A percentile compares a stretch with the other conserved stretches of the same genome.
Conservation (phyloP, 2,888 invertebrate species). For the Dynastes maya region DNA sequence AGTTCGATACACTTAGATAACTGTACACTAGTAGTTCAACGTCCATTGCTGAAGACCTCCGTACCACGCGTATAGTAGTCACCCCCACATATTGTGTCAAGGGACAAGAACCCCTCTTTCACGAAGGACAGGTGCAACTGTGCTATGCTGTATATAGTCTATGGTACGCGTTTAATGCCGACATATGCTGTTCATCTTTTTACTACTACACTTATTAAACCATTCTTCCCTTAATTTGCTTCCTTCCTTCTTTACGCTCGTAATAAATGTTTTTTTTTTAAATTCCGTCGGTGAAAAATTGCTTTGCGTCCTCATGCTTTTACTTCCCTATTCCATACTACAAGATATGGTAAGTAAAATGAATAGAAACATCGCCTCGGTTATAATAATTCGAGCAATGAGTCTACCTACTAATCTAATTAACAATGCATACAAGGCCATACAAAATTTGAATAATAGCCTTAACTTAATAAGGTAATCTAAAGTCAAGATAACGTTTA, state of each 20-base stretch:
- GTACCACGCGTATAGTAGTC: slow-evolving; percentile 40
- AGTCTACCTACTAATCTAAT: too few species aligned
- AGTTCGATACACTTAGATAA: slow-evolving; percentile 54
- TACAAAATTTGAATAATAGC: too few species aligned
- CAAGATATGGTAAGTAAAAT: too few species aligned
- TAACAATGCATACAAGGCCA: too few species aligned
- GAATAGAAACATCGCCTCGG: too few species aligned
- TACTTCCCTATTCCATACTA: too few species aligned
- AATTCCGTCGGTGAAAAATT: slow-evolving; percentile 24
- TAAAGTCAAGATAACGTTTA: too few species aligned
- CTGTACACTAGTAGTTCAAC: slow-evolving; percentile 52
- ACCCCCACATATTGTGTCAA: slow-evolving; percentile 44
- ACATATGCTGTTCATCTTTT: slow-evolving; percentile 40
- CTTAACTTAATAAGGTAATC: too few species aligned
- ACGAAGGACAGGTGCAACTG: slow-evolving; percentile 40
- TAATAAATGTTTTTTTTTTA: slow-evolving; percentile 6
- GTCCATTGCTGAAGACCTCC: slow-evolving; percentile 50
- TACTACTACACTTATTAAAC: slow-evolving; percentile 40
- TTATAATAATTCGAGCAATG: too few species aligned
- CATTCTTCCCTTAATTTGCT: slow-evolving; percentile 34
- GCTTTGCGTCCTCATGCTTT: background rate
- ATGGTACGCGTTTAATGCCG: slow-evolving; percentile 26
- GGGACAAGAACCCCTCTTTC: slow-evolving; percentile 42
- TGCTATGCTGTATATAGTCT: slow-evolving; percentile 13
- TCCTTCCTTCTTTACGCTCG: slow-evolving; percentile 34